Evolutionary conservation across 2,888 invertebrate genomes (phyloP).

Genomic region (Pollenia labialis): DNA sequence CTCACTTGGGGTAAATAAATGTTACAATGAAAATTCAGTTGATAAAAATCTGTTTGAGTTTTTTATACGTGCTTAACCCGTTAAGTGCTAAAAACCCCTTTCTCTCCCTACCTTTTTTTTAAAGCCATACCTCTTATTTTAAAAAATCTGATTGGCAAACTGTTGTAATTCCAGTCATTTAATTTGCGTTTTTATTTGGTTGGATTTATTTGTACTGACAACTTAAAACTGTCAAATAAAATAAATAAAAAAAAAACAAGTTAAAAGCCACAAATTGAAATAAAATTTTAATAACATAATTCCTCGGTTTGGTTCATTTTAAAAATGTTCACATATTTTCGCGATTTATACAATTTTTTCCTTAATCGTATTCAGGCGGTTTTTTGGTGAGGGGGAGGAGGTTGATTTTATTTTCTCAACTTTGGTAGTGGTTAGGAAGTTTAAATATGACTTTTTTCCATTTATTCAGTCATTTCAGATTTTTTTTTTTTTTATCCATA

Average conservation of each 20-base stretch:
- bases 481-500: constrained; percentile 30
- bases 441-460: constrained; percentile 55
- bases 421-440: constrained; percentile 55
- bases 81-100: background rate
- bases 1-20: too few species aligned
- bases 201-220: constrained; percentile 42
- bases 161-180: constrained; percentile 46
- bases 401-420: constrained; percentile 21
- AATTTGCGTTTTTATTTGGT: constrained; percentile 48
- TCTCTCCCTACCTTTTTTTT: background rate
- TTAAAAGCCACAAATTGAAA: constrained; percentile 67
- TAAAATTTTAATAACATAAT: constrained; percentile 63
- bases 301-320: constrained; percentile 52
- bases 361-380: constrained; percentile 36
- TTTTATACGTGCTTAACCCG: too few species aligned
- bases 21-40: too few species aligned
- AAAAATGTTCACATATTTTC: constrained; percentile 57
- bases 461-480: constrained; percentile 33
- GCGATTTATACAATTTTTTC: constrained; percentile 53
- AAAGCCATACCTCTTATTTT: background rate
- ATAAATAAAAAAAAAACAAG: constrained; percentile 16
- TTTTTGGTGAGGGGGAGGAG: constrained; percentile 5
- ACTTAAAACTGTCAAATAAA: constrained; percentile 4
- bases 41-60: too few species aligned
- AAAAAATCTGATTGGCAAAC: background rate